These are phyloP conservation scores for Cryptoprocta ferox DNA, from an alignment of 2,797 vertebrate species.

Conservation along the genomic window DNA sequence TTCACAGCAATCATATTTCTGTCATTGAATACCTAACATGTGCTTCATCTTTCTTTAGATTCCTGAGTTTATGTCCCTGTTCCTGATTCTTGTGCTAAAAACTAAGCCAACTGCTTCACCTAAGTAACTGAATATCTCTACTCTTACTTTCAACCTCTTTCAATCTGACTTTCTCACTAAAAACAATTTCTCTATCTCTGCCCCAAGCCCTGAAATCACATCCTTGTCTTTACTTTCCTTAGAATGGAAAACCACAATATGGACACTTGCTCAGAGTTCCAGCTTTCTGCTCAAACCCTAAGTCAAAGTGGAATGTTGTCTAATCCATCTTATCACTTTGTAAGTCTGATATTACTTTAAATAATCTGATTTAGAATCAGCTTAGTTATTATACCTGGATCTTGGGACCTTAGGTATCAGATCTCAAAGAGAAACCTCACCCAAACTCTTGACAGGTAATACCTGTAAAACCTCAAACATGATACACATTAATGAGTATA, in stretches of 20 bases:
- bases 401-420: background rate
- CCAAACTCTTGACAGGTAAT: background rate
- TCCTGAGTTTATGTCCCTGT: background rate
- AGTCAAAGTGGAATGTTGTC: background rate
- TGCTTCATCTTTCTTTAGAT: background rate
- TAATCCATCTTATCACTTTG: background rate
- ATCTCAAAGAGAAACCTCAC: background rate
- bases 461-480: background rate
- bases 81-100: background rate
- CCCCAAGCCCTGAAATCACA: background rate
- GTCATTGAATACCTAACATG: background rate
- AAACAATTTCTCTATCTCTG: background rate
- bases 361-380: background rate
- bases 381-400: background rate
- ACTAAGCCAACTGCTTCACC: background rate
- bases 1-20: background rate
- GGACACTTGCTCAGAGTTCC: background rate
- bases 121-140: background rate
- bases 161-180: background rate
- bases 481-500: background rate
- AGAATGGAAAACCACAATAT: background rate
- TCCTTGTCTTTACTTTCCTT: background rate
- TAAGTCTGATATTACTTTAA: background rate
- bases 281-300: background rate
- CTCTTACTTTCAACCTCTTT: background rate